Evolutionary conservation across 2,797 vertebrate genomes (phyloP), one percentile per base, ranked within the genome.

Genomic region (Liasis olivaceus): DNA sequence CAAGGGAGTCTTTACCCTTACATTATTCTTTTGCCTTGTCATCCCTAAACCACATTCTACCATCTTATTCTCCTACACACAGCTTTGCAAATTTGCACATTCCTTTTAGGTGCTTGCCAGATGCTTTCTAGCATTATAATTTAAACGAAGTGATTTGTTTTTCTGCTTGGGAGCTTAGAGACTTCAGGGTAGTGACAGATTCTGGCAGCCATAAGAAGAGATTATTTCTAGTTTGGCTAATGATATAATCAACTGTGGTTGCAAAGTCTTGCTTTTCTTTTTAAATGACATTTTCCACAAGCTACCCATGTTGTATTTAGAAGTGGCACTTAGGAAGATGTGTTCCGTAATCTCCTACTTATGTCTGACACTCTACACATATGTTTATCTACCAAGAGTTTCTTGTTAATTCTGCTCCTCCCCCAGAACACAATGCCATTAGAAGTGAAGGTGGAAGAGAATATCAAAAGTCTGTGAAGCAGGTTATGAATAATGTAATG

Each of bases 321-420:
- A 97, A 97, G 96, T 96, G 96, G 96, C 93, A 92, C 96, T 97
- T 95, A 96, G 91, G 94, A 96, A 95, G 95, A 95, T 66, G 85
- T 94, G 90, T 96, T 95, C 94, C 93, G 93, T 97, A 97, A 97
- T 97, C 97, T 97, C 95, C 95, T 97, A 69, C 95, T 97, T 96
- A 94, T 92, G 95, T 94, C 95, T 97, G 95, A 96, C 95, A 96
- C 93, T 96, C 95, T 94, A 94, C 94, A 93, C 91, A 94, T 47
- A 91, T 96, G 95, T 97, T 97, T 97, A 96, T 96, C 96, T 96
- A 95, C 93, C 90, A 97, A 92, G 59, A 97, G 84, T 91, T 95
- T 92, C 95, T 95, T 95, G 95, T 89, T 97, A 94, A 95, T 97
- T 96, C 56, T 12, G 2, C 31, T 66, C 56, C 31, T 42, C 24